These are phyloP conservation scores for Indicator indicator DNA, from an alignment of 2,113 vertebrate species.

Conservation along the genomic window DNA sequence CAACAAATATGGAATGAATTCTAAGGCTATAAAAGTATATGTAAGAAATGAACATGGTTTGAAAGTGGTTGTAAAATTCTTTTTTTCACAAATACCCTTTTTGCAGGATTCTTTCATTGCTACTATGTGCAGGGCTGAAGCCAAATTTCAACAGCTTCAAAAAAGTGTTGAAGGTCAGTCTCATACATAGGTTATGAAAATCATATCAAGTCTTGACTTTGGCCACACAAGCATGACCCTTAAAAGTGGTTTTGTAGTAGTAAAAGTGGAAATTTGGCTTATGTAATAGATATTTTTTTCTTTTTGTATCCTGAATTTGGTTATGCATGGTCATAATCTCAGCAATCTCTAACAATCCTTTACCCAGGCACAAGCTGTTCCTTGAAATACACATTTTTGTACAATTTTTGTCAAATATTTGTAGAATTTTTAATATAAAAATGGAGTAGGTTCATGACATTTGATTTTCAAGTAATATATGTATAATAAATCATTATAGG, in stretches of 20 bases:
- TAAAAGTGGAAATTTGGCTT: not conserved
- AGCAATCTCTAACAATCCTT: slow-evolving; percentile 17
- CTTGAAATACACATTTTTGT: not conserved
- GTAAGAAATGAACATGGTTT: not conserved
- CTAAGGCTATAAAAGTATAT: not conserved
- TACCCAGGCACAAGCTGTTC: slow-evolving; percentile 2
- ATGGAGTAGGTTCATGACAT: not conserved
- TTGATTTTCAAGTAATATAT: not conserved
- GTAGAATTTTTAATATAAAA: not conserved
- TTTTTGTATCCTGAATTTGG: not conserved
- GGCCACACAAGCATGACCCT: not conserved
- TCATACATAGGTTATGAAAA: not conserved
- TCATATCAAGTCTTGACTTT: not conserved
- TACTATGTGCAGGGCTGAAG: not conserved
- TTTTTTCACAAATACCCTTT: not conserved
- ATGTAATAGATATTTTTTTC: not conserved
- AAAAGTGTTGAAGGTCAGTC: not conserved
- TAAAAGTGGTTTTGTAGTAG: not conserved
- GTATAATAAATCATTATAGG: not conserved
- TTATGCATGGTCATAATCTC: slow-evolving; percentile 8
- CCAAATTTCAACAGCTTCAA: not conserved
- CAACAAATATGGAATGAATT: not conserved
- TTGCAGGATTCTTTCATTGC: not conserved
- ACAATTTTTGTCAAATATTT: not conserved
- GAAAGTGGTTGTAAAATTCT: not conserved